Base-by-base conservation (phyloP, 2,797 vertebrate species). In the Remorina albescens region DNA sequence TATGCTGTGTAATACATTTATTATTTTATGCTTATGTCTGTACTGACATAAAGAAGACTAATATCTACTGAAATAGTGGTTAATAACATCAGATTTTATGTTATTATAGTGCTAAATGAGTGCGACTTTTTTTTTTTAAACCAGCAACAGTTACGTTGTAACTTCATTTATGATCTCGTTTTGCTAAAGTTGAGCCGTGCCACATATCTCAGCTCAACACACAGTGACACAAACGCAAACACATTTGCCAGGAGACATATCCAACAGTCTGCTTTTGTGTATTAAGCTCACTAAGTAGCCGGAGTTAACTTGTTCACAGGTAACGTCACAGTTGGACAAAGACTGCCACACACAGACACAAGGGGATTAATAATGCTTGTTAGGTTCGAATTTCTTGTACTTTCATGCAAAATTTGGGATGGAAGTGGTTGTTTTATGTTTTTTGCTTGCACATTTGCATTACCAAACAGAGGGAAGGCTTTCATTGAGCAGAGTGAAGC, bases 201-300 rank as follows among this genome's bases (percentile, higher is more conserved):
- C 54, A 66, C 41, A 71, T 30, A 62, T 65, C 61, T 66, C 57
- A 34, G 51, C 49, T 64, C 3, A 18, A 79, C 25, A 78, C 54
- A 75, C 34, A 81, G 62, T 39, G 61, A 63, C 28, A 6, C 28
- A 37, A n/a, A n/a, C n/a, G 62, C 60, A 67, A 55, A 66, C 64
- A 69, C 50, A 26, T 55, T 83, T 73, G 66, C 79, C 77, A 78
- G 57, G 55, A 76, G 30, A 70, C 30, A 10, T 42, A 39, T 75
- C 71, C 81, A 86, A 78, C 71, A 79, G 28, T 80, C 81, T 79
- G 79, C 65, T 78, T 74, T 57, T 67, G 61, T 83, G 74, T 36
- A 54, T 55, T 71, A 77, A 76, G 79, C 58, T 74, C 76, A 78
- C 73, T 64, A 70, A 86, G 76, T 64, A 76, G 66, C 56, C 49